Conservation (phyloP, 2,113 vertebrate species). For the Parotia lawesii region DNA sequence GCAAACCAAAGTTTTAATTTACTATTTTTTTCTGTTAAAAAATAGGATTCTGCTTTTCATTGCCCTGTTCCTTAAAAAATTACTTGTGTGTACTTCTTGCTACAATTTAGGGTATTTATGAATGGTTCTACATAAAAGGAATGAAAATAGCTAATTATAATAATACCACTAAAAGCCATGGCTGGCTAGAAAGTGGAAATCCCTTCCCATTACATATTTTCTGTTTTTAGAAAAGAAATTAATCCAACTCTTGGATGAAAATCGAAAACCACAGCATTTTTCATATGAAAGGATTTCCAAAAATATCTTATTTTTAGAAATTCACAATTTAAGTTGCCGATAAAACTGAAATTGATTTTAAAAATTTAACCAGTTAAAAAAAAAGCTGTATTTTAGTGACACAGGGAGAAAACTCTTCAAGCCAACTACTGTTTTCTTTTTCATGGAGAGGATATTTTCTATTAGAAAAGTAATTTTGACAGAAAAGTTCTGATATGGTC, state of each 20-base stretch:
- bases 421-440: neutral
- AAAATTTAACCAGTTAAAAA: neutral
- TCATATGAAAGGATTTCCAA: neutral
- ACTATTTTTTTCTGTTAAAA: neutral
- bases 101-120: constrained; percentile 28
- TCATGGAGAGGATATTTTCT: constrained; percentile 4
- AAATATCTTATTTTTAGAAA: neutral
- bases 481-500: constrained; percentile 16
- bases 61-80: neutral
- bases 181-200: constrained; percentile 48
- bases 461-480: constrained; percentile 1
- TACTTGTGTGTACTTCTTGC: neutral
- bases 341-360: neutral
- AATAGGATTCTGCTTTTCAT: neutral
- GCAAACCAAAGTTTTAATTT: neutral
- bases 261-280: constrained; percentile 46
- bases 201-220: constrained; percentile 44
- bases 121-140: constrained; percentile 47
- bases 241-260: constrained; percentile 29
- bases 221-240: constrained; percentile 33
- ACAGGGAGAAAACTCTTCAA: neutral
- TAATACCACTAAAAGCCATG: constrained; percentile 32
- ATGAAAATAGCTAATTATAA: constrained; percentile 52
- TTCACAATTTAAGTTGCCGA: neutral
- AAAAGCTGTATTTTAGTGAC: neutral